Evolutionary conservation across 1,140 invertebrate species (phyloP).

Genomic region (Cyphomyrmex costatus): DNA sequence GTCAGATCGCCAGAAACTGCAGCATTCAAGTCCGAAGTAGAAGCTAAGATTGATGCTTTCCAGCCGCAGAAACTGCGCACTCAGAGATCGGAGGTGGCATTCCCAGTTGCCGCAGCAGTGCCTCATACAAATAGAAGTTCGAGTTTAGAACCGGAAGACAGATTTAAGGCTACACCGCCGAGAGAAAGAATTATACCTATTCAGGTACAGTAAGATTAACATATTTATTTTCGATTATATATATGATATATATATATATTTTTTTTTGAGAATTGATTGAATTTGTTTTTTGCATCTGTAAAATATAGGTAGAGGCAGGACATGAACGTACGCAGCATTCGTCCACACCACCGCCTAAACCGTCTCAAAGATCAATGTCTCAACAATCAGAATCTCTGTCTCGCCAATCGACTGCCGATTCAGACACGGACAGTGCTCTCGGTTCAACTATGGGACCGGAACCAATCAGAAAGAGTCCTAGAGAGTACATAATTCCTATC

Average conservation of each 20-base stretch:
- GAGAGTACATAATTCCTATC: conserved; percentile 97
- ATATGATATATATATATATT: no score
- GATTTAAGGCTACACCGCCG: conserved; percentile 74
- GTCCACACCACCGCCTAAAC: conserved; percentile 84
- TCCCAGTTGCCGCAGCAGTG: conserved; percentile 87
- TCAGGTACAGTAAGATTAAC: conserved; percentile 71
- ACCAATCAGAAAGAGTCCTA: conserved; percentile 94
- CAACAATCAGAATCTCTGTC: conserved; percentile 87
- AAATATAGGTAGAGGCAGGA: conserved; percentile 75
- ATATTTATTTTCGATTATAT: background rate
- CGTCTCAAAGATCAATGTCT: conserved; percentile 85
- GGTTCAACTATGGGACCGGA: conserved; percentile 88
- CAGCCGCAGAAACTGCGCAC: conserved; percentile 85
- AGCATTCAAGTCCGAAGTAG: conserved; percentile 88
- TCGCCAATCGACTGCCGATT: conserved; percentile 90
- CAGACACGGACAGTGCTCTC: conserved; percentile 89
- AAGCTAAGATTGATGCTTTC: conserved; percentile 87
- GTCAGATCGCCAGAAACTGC: conserved; percentile 82
- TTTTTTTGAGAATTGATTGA: background rate
- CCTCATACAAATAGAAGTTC: conserved; percentile 81
- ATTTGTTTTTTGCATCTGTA: background rate
- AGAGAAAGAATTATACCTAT: conserved; percentile 89
- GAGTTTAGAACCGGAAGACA: conserved; percentile 84
- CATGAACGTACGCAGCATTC: conserved; percentile 66
- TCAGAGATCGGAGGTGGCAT: conserved; percentile 88